Percentiles rank a stretch among this genome's conserved stretches.
These are phyloP conservation scores for Macrochelys suwanniensis DNA, from an alignment of 2,797 vertebrate genomes.

Conservation along the genomic window DNA sequence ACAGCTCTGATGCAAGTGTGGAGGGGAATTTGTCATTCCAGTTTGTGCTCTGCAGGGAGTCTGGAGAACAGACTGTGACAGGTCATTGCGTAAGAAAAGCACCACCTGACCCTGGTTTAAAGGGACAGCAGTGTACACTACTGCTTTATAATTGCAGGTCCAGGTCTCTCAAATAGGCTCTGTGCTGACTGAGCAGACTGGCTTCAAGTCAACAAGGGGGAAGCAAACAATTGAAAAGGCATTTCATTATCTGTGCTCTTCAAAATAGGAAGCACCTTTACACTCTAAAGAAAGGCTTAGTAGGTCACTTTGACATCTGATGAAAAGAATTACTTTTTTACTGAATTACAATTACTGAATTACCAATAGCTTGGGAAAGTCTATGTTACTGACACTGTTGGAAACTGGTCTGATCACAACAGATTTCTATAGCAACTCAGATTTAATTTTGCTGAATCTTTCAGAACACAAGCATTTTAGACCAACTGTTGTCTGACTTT, in stretches of 20 bases:
- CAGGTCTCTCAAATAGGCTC: slow-evolving; percentile 30
- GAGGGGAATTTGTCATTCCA: slow-evolving; percentile 15
- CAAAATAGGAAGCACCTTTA: not conserved
- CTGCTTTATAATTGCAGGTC: not conserved
- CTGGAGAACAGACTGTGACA: not conserved
- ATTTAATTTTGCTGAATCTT: not conserved
- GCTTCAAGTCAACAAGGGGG: not conserved
- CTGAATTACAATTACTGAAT: no score
- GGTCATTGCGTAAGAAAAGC: not conserved
- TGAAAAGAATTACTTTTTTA: no score
- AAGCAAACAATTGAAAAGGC: not conserved
- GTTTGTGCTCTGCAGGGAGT: not conserved
- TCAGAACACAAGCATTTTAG: not conserved
- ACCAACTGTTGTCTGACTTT: not conserved
- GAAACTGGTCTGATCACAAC: not conserved
- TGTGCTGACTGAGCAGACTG: not conserved
- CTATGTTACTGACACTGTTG: not conserved
- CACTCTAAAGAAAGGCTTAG: not conserved
- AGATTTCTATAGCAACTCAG: not conserved
- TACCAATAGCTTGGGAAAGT: not conserved
- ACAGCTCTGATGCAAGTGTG: not conserved
- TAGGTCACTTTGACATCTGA: no score
- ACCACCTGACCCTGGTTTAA: not conserved
- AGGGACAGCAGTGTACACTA: not conserved
- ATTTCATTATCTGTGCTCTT: rapidly evolving